Conservation (phyloP, 2,888 invertebrate genomes). For the Drosophila rubida region DNA sequence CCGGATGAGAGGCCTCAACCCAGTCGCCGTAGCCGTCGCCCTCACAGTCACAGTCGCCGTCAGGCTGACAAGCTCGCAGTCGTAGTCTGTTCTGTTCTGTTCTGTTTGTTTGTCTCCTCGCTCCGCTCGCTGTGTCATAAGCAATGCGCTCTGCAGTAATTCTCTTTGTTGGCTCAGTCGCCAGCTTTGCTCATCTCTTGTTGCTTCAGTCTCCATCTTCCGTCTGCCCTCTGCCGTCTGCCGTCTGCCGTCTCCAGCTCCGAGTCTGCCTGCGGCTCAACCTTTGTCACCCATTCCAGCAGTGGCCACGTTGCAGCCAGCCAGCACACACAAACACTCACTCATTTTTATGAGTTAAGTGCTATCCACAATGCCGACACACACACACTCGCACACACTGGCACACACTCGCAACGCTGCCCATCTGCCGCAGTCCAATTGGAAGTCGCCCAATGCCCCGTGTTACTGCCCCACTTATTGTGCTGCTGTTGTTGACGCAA, state of each 20-base stretch:
- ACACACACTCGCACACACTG: slow-evolving; percentile 19
- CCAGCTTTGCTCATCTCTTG: slow-evolving; percentile 53
- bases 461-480: slow-evolving; percentile 77
- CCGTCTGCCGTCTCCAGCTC: neutral
- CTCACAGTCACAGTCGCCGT: slow-evolving; percentile 14
- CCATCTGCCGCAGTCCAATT: slow-evolving; percentile 17
- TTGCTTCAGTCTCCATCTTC: slow-evolving; percentile 49
- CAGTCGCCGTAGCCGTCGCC: slow-evolving; percentile 11
- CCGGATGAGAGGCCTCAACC: slow-evolving; percentile 9
- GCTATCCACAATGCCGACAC: slow-evolving; percentile 59
- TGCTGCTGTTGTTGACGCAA: slow-evolving; percentile 79
- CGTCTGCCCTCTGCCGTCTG: too few species aligned
- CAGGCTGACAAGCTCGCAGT: too few species aligned
- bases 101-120: slow-evolving; percentile 25
- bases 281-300: slow-evolving; percentile 35
- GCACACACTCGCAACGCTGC: neutral
- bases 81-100: slow-evolving; percentile 27
- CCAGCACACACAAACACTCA: slow-evolving; percentile 24
- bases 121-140: slow-evolving; percentile 60
- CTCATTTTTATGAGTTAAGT: slow-evolving; percentile 80
- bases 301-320: slow-evolving; percentile 11
- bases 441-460: slow-evolving; percentile 43
- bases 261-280: slow-evolving; percentile 11
- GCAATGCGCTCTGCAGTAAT: slow-evolving; percentile 64
- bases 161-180: slow-evolving; percentile 60